Conservation (phyloP, 1,140 invertebrate genomes). For the Neodiprion pinetum region DNA sequence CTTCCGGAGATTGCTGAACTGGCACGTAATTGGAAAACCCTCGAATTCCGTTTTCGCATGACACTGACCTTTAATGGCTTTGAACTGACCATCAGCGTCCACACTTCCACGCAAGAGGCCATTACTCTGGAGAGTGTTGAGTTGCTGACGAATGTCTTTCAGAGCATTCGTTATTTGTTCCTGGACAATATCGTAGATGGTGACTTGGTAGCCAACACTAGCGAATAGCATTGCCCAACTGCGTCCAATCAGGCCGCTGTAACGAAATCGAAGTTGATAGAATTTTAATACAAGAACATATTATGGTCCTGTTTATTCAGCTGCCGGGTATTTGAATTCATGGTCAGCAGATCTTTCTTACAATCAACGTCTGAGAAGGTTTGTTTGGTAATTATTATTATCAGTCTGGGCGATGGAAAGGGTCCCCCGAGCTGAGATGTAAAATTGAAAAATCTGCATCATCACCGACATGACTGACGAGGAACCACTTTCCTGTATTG, state of each 20-base stretch:
- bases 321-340: slow-evolving; percentile 17
- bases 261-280: slow-evolving; percentile 39
- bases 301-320: slow-evolving; percentile 9
- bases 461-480: too few species aligned
- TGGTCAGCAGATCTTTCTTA: background rate
- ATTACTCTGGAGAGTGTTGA: slow-evolving; percentile 73
- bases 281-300: slow-evolving; percentile 17
- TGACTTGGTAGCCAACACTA: slow-evolving; percentile 87
- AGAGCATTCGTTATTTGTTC: slow-evolving; percentile 79
- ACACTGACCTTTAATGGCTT: slow-evolving; percentile 77
- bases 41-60: background rate
- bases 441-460: too few species aligned
- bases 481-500: too few species aligned
- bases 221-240: slow-evolving; percentile 97
- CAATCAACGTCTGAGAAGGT: too few species aligned
- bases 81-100: slow-evolving; percentile 75
- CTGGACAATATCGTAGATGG: slow-evolving; percentile 82
- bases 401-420: too few species aligned
- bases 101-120: slow-evolving; percentile 78
- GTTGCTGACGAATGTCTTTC: slow-evolving; percentile 75
- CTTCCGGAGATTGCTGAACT: background rate
- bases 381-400: too few species aligned
- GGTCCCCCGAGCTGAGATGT: too few species aligned
- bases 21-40: background rate
- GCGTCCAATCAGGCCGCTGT: slow-evolving; percentile 89